Evolutionary conservation across 2,888 invertebrate genomes (phyloP).

Genomic region (Chelonus formosanus): DNA sequence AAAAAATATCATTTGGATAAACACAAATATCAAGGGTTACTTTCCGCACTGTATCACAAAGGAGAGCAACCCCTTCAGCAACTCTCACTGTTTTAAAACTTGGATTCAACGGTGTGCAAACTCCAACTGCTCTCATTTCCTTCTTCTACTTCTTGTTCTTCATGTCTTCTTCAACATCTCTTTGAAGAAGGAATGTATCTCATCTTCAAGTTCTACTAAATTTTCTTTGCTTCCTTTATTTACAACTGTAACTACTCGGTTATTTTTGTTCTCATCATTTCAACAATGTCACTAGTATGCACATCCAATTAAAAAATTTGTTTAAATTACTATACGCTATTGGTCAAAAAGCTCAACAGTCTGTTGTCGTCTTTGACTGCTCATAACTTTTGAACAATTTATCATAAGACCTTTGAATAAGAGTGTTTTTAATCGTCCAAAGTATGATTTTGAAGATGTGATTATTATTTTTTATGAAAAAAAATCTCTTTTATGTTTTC

Average conservation of each 20-base stretch:
- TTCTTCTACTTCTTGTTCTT: constrained; percentile 12
- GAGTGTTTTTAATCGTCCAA: too few species aligned
- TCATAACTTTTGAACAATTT: too few species aligned
- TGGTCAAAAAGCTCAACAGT: too few species aligned
- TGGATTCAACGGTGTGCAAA: constrained; percentile 32
- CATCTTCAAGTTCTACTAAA: constrained; percentile 7
- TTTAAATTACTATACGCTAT: too few species aligned
- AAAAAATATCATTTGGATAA: not conserved
- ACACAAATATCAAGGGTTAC: constrained; percentile 35
- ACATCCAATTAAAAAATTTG: constrained; percentile 42
- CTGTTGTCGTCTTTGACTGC: too few species aligned
- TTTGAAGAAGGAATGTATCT: constrained; percentile 40
- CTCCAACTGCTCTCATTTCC: constrained; percentile 27
- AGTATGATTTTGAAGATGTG: too few species aligned
- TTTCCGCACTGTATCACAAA: constrained; percentile 57
- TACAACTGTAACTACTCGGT: not conserved
- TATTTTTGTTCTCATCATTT: constrained; percentile 9
- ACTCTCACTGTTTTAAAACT: constrained; percentile 25
- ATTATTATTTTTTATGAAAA: too few species aligned
- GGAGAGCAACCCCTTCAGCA: constrained; percentile 42
- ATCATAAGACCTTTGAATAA: too few species aligned
- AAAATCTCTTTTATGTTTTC: too few species aligned
- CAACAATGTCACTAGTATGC: constrained; percentile 33
- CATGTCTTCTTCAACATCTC: constrained; percentile 30
- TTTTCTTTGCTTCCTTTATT: not conserved